Evolutionary conservation across 2,888 invertebrate species (phyloP).

Genomic region (Sialis lutaria): DNA sequence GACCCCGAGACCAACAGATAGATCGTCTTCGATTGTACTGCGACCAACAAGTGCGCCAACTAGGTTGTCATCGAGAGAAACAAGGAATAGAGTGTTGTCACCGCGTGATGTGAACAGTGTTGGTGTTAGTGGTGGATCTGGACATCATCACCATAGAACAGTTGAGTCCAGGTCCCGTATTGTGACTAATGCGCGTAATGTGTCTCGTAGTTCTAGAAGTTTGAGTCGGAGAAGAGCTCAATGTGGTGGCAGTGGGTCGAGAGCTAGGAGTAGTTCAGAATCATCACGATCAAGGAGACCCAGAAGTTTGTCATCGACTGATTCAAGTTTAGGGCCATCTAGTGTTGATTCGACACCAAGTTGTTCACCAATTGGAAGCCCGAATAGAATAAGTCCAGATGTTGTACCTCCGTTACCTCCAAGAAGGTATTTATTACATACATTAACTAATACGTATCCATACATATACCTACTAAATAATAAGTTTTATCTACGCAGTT

Average conservation of each 20-base stretch:
- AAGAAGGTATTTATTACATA: constrained; percentile 3
- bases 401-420: background rate
- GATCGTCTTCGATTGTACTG: constrained; percentile 9
- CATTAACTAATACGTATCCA: background rate
- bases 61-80: constrained; percentile 9
- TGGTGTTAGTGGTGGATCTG: constrained; percentile 1
- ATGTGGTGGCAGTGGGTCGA: constrained; percentile 16
- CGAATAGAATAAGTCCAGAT: background rate
- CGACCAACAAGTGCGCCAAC: constrained; percentile 9
- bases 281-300: constrained; percentile 21
- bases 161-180: constrained; percentile 13
- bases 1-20: constrained; percentile 1
- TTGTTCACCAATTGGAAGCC: constrained; percentile 13
- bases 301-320: constrained; percentile 24
- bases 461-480: background rate
- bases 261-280: constrained; percentile 16
- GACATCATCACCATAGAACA: constrained; percentile 8
- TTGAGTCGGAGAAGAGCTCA: constrained; percentile 11
- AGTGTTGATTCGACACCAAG: constrained; percentile 22
- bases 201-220: constrained; percentile 11
- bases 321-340: constrained; percentile 20
- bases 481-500: background rate
- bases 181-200: constrained; percentile 10
- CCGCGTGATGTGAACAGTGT: constrained; percentile 1
- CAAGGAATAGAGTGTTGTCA: background rate